Evolutionary conservation across 2,797 vertebrate species (phyloP).

Genomic region (Okamejei kenojei): DNA sequence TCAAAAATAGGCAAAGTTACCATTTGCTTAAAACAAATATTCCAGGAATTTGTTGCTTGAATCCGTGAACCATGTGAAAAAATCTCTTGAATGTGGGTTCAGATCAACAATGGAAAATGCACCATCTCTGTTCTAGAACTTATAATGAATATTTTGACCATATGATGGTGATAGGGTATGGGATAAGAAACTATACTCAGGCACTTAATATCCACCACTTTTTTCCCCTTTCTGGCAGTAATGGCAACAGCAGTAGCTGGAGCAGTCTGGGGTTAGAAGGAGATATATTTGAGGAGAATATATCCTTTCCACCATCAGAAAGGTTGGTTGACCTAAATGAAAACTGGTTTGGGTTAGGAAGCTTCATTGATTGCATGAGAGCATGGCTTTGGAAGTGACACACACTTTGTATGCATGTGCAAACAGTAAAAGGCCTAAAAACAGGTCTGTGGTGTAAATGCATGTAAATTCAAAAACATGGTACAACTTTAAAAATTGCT

Average conservation of each 20-base stretch:
- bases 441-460: conserved; percentile 43
- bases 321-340: conserved; percentile 75
- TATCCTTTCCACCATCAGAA: conserved; percentile 95
- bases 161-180: background rate
- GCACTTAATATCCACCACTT: conserved; percentile 45
- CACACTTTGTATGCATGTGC: conserved; percentile 41
- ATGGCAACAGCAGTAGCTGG: conserved; percentile 99
- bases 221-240: conserved; percentile 83
- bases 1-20: background rate
- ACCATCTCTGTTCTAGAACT: conserved; percentile 44
- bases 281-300: conserved; percentile 90
- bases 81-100: conserved; percentile 43
- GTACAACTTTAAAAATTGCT: conserved; percentile 54
- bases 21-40: no score
- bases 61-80: conserved; percentile 8
- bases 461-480: conserved; percentile 49
- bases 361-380: conserved; percentile 65
- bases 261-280: conserved; percentile 99
- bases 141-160: conserved; percentile 40
- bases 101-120: conserved; percentile 43
- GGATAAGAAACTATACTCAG: conserved; percentile 3
- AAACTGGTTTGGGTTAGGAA: conserved; percentile 49
- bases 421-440: conserved; percentile 15
- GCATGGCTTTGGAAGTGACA: conserved; percentile 55
- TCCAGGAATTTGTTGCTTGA: background rate